Evolutionary conservation across 2,888 invertebrate species (phyloP), one percentile per base, ranked within the genome.

Genomic region (Phyllotreta cruciferae): DNA sequence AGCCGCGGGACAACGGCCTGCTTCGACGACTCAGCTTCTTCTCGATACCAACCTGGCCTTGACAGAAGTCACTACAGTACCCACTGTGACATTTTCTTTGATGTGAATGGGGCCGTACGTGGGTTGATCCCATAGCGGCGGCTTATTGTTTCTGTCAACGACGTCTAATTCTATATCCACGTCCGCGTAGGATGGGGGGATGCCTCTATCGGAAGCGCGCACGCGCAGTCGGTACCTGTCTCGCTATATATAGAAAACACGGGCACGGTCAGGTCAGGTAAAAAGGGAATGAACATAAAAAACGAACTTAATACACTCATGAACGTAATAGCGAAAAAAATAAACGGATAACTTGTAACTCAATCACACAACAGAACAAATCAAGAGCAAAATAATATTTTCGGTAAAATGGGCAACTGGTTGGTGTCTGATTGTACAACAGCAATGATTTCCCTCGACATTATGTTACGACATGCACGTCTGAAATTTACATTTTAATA

Each of bases 61-160:
- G 86, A 96, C 92, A 87, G 94, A 92, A 88, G 94, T 94, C 89
- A 96, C 94, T 90, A 93, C 92, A 86, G 94, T 94, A 90, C 96
- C 95, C 89, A 96, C 94, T 90, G 94, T 94, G 90, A 95, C 94
- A 92, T 96, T 96, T 92, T 96, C 96, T 89, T 91, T 92, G 90
- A 96, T 93, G 91, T 92, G 92, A 88, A 94, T 94, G 87, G 95
- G 95, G 88, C 96, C 94, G 89, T 96, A 95, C 87, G 93, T 89
- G 86, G 89, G 90, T 86, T 89, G 89, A 88, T 93, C 95, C 96
- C 94, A 96, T 85, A 93, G 90, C 85, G 94, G 96, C 85, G 93
- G 96, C 90, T 94, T 96, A 92, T 94, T 96, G 91, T 93, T 96
- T 88, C 93, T 90, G 90, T 94, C 95, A 86, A 96, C 96, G 85